Percentiles rank a stretch among this genome's conserved stretches.
These are phyloP conservation scores for Apodemia zela DNA, from an alignment of 2,888 invertebrate species.

Conservation along the genomic window DNA sequence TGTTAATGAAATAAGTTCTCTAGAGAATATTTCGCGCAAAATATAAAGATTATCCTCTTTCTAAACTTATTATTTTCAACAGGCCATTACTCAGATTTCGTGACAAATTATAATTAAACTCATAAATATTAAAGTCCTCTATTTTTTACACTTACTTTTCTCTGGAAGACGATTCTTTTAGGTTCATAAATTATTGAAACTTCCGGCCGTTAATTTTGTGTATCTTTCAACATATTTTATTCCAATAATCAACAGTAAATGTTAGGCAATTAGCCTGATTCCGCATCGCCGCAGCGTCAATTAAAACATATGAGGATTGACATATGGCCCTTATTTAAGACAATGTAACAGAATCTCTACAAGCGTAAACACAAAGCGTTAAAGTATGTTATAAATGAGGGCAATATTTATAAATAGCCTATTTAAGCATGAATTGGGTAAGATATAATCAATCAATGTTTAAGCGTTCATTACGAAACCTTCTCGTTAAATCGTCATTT, in stretches of 20 bases:
- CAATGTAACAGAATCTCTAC: constrained; percentile 30
- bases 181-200: constrained; percentile 13
- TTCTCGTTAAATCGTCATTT: not conserved
- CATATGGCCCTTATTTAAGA: constrained; percentile 57
- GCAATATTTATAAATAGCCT: constrained; percentile 16
- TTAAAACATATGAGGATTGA: constrained; percentile 58
- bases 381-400: constrained; percentile 32
- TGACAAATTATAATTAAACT: constrained; percentile 14
- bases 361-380: constrained; percentile 49
- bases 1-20: not conserved
- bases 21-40: not conserved
- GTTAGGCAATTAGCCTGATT: constrained; percentile 31
- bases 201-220: constrained; percentile 24
- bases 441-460: constrained; percentile 14
- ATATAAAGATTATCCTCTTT: not conserved
- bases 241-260: constrained; percentile 34
- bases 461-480: not conserved
- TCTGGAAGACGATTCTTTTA: not conserved
- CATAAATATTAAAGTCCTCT: not conserved
- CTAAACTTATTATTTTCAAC: constrained; percentile 3
- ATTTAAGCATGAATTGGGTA: constrained; percentile 9
- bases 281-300: constrained; percentile 43
- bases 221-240: constrained; percentile 36
- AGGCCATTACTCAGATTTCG: constrained; percentile 3
- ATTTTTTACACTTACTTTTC: constrained; percentile 6